Percentiles rank a stretch among this genome's conserved stretches.
Conservation (phyloP, 2,113 vertebrate species). For the Ptilonorhynchus violaceus region DNA sequence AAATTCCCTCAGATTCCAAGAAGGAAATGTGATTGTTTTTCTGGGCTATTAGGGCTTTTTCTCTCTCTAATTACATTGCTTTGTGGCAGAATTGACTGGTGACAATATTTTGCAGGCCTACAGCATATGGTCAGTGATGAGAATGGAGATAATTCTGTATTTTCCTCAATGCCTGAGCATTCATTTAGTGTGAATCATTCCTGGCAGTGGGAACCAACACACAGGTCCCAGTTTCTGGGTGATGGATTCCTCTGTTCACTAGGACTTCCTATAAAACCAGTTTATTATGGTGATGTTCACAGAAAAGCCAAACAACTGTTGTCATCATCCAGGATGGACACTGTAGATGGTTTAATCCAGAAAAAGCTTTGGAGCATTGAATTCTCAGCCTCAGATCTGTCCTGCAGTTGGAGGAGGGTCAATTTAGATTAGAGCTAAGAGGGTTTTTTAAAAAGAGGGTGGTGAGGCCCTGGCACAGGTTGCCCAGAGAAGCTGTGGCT, state of each 20-base stretch:
- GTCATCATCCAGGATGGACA: not conserved
- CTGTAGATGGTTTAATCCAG: rapidly evolving
- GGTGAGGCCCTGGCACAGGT: not conserved
- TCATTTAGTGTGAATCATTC: not conserved
- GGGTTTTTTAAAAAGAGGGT: not conserved
- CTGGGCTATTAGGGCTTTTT: rapidly evolving
- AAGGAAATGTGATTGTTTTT: not conserved
- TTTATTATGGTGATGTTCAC: not conserved
- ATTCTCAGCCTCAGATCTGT: not conserved
- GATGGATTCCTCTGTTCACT: not conserved
- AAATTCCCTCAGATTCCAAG: not conserved
- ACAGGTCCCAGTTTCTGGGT: not conserved
- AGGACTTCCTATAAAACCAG: not conserved
- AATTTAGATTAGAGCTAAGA: not conserved
- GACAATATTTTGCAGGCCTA: not conserved
- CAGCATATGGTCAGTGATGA: not conserved
- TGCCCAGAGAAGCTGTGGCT: not conserved
- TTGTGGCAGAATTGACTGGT: not conserved
- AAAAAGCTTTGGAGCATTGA: not conserved
- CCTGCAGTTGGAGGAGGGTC: not conserved
- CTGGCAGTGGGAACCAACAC: not conserved
- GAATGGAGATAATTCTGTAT: not conserved
- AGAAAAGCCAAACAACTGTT: not conserved
- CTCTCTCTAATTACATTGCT: not conserved
- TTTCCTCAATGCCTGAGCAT: not conserved